Conservation (phyloP, 2,888 invertebrate species). For the Neoaliturus tenellus region DNA sequence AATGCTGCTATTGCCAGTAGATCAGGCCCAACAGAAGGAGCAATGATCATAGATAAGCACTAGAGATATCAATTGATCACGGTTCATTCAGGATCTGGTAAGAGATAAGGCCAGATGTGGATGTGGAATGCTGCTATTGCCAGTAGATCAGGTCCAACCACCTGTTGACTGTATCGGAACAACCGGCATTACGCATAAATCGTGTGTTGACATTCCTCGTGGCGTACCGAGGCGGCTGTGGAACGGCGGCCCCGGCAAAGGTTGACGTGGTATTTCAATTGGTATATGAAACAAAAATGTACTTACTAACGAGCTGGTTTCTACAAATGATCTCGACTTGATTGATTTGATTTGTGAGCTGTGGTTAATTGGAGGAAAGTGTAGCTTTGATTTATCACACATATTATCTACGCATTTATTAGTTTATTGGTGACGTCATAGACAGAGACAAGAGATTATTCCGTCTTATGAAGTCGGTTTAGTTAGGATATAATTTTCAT, state of each 20-base stretch:
- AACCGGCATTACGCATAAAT: conserved; percentile 1
- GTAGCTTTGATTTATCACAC: too few species aligned
- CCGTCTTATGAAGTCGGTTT: too few species aligned
- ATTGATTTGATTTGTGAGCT: too few species aligned
- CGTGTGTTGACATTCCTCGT: neutral
- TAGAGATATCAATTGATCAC: neutral
- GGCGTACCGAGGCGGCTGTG: neutral
- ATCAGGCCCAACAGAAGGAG: neutral
- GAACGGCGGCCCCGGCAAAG: neutral
- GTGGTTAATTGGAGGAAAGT: too few species aligned
- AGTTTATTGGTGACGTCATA: too few species aligned
- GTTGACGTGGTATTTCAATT: neutral
- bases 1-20: neutral
- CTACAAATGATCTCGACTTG: too few species aligned
- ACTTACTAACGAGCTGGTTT: too few species aligned
- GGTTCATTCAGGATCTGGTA: neutral
- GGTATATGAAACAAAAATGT: too few species aligned
- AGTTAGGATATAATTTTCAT: too few species aligned
- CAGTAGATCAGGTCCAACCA: neutral
- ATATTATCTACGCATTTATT: too few species aligned
- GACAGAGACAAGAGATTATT: too few species aligned
- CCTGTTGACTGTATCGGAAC: neutral
- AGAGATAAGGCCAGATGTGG: neutral
- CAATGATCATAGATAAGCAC: neutral
- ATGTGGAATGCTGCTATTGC: neutral